Conservation (phyloP, 2,888 invertebrate genomes). For the Limnephilus rhombicus region DNA sequence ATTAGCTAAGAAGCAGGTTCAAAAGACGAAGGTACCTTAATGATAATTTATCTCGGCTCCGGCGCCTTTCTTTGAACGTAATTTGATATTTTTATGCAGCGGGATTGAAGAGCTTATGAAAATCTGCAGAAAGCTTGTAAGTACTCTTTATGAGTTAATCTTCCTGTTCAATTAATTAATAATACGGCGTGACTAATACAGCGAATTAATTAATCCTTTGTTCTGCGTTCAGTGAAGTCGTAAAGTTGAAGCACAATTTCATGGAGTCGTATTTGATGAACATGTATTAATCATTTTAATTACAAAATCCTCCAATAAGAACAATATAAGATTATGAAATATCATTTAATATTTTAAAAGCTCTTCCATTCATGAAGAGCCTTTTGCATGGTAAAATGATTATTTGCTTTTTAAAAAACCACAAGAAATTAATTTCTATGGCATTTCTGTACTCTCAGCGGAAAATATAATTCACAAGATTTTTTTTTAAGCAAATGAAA, state of each 20-base stretch:
- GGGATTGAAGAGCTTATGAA: not conserved
- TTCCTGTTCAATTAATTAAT: slow-evolving; percentile 7
- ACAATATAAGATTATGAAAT: not conserved
- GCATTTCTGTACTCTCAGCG: too few species aligned
- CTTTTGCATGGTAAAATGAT: not conserved
- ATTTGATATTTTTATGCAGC: slow-evolving; percentile 1
- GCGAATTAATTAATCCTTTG: slow-evolving; percentile 17
- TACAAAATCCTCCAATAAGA: not conserved
- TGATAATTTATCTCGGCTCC: not conserved
- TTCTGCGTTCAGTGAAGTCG: slow-evolving; percentile 4
- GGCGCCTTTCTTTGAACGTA: not conserved
- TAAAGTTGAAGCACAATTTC: not conserved
- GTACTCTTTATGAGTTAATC: slow-evolving; percentile 16
- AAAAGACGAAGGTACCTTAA: not conserved
- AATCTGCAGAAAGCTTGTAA: not conserved
- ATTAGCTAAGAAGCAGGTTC: not conserved
- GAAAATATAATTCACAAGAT: too few species aligned
- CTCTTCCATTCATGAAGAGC: not conserved
- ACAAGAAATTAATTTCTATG: too few species aligned
- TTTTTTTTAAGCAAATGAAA: too few species aligned
- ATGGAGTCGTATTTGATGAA: not conserved
- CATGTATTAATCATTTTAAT: not conserved
- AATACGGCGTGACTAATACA: slow-evolving; percentile 18
- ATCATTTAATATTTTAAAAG: not conserved
- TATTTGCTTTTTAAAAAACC: too few species aligned